Percentiles rank a stretch among this genome's conserved stretches.
Conservation (phyloP, 2,888 invertebrate genomes). For the Ochropleura plecta region DNA sequence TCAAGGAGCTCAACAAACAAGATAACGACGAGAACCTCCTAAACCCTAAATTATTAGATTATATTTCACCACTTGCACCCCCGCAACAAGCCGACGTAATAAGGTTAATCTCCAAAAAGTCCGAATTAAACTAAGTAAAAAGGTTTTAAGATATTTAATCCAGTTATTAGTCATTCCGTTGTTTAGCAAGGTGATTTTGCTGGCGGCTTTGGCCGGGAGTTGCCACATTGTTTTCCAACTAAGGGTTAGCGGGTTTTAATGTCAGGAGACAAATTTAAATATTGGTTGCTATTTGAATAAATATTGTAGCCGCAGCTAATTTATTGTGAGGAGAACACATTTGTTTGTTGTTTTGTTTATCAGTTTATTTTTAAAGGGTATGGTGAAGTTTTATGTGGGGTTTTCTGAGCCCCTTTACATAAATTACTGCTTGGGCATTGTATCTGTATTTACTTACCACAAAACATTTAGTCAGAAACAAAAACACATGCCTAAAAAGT, state of each 20-base stretch:
- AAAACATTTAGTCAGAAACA: not conserved
- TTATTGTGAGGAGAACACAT: slow-evolving; percentile 49
- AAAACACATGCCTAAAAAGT: not conserved
- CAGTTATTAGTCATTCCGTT: slow-evolving; percentile 76
- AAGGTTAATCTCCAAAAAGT: slow-evolving; percentile 75
- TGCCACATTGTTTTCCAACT: slow-evolving; percentile 70
- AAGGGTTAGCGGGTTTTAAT: slow-evolving; percentile 67
- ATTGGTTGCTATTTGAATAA: slow-evolving; percentile 63
- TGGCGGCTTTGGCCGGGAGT: slow-evolving; percentile 51
- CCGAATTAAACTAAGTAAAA: slow-evolving; percentile 77
- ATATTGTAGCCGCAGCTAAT: slow-evolving; percentile 51
- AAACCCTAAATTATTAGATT: slow-evolving; percentile 63
- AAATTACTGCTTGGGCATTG: slow-evolving; percentile 10
- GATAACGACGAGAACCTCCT: slow-evolving; percentile 29
- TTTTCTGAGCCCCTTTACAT: slow-evolving; percentile 7
- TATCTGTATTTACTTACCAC: slow-evolving; percentile 1
- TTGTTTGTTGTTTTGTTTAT: slow-evolving; percentile 49
- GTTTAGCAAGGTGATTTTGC: slow-evolving; percentile 68
- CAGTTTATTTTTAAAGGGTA: slow-evolving; percentile 37
- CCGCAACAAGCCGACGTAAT: slow-evolving; percentile 71
- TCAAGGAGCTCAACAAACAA: not conserved
- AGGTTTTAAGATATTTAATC: slow-evolving; percentile 78
- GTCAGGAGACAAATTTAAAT: slow-evolving; percentile 65
- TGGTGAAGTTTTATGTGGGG: slow-evolving; percentile 15
- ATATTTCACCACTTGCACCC: slow-evolving; percentile 68